Evolutionary conservation across 2,797 vertebrate genomes (phyloP).

Genomic region (Meda fulgida): DNA sequence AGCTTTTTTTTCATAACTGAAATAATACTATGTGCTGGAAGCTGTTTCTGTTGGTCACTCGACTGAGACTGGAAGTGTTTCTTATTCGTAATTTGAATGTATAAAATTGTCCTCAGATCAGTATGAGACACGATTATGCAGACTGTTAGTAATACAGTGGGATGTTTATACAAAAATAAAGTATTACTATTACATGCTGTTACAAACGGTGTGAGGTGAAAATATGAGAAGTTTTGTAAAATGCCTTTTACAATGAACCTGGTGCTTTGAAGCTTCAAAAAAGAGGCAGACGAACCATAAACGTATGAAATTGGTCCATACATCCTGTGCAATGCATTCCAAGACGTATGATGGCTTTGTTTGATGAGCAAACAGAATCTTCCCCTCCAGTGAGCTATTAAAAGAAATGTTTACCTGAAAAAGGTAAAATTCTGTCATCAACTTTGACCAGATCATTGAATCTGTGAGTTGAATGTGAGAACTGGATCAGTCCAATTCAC

Average conservation of each 20-base stretch:
- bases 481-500: background rate
- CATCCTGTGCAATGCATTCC: background rate
- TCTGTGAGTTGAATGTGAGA: background rate
- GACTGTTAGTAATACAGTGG: background rate
- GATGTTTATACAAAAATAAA: background rate
- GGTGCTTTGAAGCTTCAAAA: background rate
- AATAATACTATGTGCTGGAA: background rate
- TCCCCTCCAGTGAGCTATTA: background rate
- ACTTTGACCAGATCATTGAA: background rate
- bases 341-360: background rate
- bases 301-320: background rate
- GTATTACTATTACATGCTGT: background rate
- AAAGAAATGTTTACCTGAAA: background rate
- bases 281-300: background rate
- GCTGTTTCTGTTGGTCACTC: background rate
- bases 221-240: background rate
- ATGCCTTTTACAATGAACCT: background rate
- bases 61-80: background rate
- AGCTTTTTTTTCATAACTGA: constrained; percentile 10
- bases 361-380: background rate
- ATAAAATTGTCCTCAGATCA: background rate
- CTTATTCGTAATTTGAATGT: background rate
- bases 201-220: background rate
- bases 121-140: background rate
- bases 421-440: no score